Base-by-base conservation (phyloP, 2,797 vertebrate species). In the Lacerta agilis region DNA sequence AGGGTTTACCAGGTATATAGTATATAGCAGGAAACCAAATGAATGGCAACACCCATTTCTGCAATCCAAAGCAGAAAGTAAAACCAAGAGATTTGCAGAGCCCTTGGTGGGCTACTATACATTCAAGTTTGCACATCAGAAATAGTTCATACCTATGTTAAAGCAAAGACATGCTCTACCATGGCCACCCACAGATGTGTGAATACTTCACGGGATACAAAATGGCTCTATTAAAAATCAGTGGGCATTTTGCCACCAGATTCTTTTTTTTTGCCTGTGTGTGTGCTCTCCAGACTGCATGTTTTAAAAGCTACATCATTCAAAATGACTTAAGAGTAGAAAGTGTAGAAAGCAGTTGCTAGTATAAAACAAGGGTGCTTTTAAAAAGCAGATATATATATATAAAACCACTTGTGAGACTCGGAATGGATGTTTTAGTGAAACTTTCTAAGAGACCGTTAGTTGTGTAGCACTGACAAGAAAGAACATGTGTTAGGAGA, bases 401-500 rank as follows among this genome's bases (percentile, higher is more conserved):
- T 55, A 18, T 49, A 49, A 13, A 49, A 82, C 20, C 5, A 49
- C 11, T 82, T 49, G 76, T 36, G 83, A 87, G 41, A 45, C 25
- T 45, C 11, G 67, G 41, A 86, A 67, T 1, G n/a, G 25, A 58
- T 78, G 20, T 79, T 69, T 79, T 73, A 36, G 76, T 71, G 33
- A 80, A 38, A 41, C 27, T 85, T 38, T 7, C 55, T 85, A 45
- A 33, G n/a, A 55, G 2, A 38, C 36, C 13, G 8, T 4, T 79
- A n/a, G 41, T 78, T 18, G 79, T 27, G 38, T 27, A 55, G 1
- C 58, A 4, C 8, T 81, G 20, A 87, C 79, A 8, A 27, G 4
- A 3, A 6, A 91, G 82, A 79, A 17, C 5, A 87, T 75, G 72
- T 1, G 29, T 2, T 72, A 71, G 20, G 90, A 88, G 89, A 18